Base-by-base conservation (phyloP, 1,140 invertebrate genomes). In the Scaptomyza graminum region DNA sequence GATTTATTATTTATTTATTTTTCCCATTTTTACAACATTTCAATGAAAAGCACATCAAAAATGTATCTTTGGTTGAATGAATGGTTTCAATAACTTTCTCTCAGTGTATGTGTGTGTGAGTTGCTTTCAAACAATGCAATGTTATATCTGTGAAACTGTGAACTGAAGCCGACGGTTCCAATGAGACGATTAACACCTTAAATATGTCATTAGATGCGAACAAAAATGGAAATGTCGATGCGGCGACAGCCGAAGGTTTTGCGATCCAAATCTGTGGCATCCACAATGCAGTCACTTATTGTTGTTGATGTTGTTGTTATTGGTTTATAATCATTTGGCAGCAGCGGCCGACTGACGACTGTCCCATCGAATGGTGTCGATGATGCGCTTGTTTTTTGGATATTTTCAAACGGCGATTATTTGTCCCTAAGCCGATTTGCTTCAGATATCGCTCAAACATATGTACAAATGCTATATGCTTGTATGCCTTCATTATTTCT, bases 171-270 rank as follows among this genome's bases (percentile, higher is more conserved):
- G 31, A 41, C 82, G 74, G 74, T 88, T 74, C 68, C 75, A 87
- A 88, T 88, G 79, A 88, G 76, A 80, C 83, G 83, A 87, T 87
- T 87, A 87, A 87, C 83, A 83, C 83, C 83, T 87, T 71, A 87
- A 87, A 87, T 88, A 87, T 87, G 83, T 87, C 83, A 87, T 87
- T 87, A 88, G 83, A 88, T 79, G 83, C 83, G 83, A 82, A 25
- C 25, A 25, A 3, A 83, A 87, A 87, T 83, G 83, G 79, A 83
- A 78, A 82, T n/a, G 78, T 74, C 78, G 59, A 85, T 78, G 9
- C 87, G 82, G 9, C 87, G 82, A 85, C 82, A 87, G 74, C 62
- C 51, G 65, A 64, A 76, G 44, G 60, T 66, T 49, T 56, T 66
- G 1, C 63, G 77, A 71, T 67, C 37, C 51, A 62, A 61, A 75